Conservation (phyloP, 1,140 invertebrate species). For the Melipona quadrifasciata region DNA sequence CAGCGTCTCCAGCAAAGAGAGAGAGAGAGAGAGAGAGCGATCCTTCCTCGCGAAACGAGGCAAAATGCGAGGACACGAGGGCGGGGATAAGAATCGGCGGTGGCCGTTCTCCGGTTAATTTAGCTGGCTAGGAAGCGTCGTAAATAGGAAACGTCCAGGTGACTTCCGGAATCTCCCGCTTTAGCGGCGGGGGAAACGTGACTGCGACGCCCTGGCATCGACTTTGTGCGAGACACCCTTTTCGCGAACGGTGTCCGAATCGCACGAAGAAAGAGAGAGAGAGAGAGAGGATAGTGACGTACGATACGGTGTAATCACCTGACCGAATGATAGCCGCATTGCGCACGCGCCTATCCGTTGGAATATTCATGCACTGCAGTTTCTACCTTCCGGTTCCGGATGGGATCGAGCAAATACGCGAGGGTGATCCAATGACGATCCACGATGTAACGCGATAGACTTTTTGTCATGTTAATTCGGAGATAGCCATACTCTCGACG, state of each 20-base stretch:
- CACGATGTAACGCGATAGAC: too few species aligned
- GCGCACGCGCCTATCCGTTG: constrained; percentile 58
- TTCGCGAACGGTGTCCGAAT: constrained; percentile 38
- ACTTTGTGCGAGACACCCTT: neutral
- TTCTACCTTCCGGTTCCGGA: constrained; percentile 22
- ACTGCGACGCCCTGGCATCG: constrained; percentile 15
- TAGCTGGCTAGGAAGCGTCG: constrained; percentile 73
- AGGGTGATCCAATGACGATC: too few species aligned
- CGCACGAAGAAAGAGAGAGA: neutral
- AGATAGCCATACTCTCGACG: too few species aligned
- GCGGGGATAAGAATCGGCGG: constrained; percentile 75
- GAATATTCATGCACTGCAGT: constrained; percentile 70
- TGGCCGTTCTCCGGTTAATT: constrained; percentile 77
- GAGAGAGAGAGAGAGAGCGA: neutral
- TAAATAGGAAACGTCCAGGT: constrained; percentile 76
- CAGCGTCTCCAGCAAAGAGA: neutral
- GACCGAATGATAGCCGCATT: constrained; percentile 51
- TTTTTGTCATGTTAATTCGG: too few species aligned
- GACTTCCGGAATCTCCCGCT: constrained; percentile 42
- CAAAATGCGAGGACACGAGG: constrained; percentile 70
- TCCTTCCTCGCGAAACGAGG: constrained; percentile 61
- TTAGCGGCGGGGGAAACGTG: neutral
- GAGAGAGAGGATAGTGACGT: constrained; percentile 39
- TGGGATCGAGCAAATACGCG: too few species aligned
- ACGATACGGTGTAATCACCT: constrained; percentile 55